phyloP scores from a whole-genome alignment of 2,113 vertebrate genomes.

The Upupa epops region DNA sequence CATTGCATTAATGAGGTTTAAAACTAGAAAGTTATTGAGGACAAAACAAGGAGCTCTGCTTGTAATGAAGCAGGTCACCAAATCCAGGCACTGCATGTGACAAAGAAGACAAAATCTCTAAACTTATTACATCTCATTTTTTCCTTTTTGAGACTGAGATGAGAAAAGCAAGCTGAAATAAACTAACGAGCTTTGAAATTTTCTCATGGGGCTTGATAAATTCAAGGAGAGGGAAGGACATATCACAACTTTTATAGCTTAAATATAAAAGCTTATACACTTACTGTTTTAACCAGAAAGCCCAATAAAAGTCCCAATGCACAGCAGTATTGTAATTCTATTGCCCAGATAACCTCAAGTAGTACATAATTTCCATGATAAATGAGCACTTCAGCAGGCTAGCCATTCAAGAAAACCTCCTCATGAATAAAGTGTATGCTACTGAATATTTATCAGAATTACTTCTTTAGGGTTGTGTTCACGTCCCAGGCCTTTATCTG shows the following conservation, averaged over 20 bases:
- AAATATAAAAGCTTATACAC: conserved; percentile 53
- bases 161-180: conserved; percentile 43
- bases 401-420: background rate
- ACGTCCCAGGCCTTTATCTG: background rate
- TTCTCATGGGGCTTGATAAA: conserved; percentile 61
- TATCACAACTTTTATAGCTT: conserved; percentile 38
- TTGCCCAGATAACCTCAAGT: background rate
- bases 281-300: conserved; percentile 16
- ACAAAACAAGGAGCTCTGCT: conserved; percentile 24
- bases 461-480: background rate
- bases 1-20: background rate
- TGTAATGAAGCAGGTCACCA: conserved; percentile 16
- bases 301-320: background rate
- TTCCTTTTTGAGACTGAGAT: conserved; percentile 45
- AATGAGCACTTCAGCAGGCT: background rate
- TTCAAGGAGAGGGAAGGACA: conserved; percentile 60
- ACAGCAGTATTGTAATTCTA: background rate
- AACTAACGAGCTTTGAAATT: conserved; percentile 51
- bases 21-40: background rate
- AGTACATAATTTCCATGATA: background rate
- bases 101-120: conserved; percentile 27
- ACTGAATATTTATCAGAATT: background rate
- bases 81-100: background rate
- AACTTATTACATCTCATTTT: conserved; percentile 54
- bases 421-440: background rate